Percentiles rank a stretch among this genome's conserved stretches.
These are phyloP conservation scores for Cryptoblepharus egeriae DNA, from an alignment of 2,797 vertebrate genomes.

Conservation along the genomic window DNA sequence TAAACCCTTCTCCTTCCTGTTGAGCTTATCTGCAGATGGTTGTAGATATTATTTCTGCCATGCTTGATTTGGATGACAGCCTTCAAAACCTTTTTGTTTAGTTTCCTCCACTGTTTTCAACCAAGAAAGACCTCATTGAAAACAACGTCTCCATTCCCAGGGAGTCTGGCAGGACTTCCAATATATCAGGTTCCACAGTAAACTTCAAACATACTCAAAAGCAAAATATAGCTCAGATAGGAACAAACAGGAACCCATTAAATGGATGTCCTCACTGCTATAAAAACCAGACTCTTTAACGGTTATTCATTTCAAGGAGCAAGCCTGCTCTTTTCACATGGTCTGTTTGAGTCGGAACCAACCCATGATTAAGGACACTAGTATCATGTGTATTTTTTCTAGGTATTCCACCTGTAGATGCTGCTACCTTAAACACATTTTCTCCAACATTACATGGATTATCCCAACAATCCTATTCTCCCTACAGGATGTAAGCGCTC, in stretches of 20 bases:
- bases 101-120: slow-evolving; percentile 14
- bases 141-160: slow-evolving; percentile 53
- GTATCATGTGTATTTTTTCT: background rate
- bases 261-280: slow-evolving; percentile 43
- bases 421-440: background rate
- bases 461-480: too few relatives aligned
- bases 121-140: slow-evolving; percentile 30
- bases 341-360: slow-evolving; percentile 11
- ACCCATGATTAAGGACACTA: slow-evolving; percentile 16
- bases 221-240: slow-evolving; percentile 25
- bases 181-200: slow-evolving; percentile 49
- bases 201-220: slow-evolving; percentile 51
- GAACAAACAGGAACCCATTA: slow-evolving; percentile 23
- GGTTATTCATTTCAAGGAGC: slow-evolving; percentile 54
- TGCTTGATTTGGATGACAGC: slow-evolving; percentile 7
- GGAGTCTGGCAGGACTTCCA: slow-evolving; percentile 34
- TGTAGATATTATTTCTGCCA: slow-evolving; percentile 30
- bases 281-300: slow-evolving; percentile 48
- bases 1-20: slow-evolving; percentile 16
- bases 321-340: slow-evolving; percentile 39
- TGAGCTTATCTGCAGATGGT: slow-evolving; percentile 36
- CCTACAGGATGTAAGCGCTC: too few relatives aligned
- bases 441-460: background rate
- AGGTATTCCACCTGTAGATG: background rate
- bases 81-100: slow-evolving; percentile 44